A percentile compares a stretch with the other conserved stretches of the same genome.
phyloP scores from a whole-genome alignment of 92 coral and sea anemone species.

The Bergia sp. region DNA sequence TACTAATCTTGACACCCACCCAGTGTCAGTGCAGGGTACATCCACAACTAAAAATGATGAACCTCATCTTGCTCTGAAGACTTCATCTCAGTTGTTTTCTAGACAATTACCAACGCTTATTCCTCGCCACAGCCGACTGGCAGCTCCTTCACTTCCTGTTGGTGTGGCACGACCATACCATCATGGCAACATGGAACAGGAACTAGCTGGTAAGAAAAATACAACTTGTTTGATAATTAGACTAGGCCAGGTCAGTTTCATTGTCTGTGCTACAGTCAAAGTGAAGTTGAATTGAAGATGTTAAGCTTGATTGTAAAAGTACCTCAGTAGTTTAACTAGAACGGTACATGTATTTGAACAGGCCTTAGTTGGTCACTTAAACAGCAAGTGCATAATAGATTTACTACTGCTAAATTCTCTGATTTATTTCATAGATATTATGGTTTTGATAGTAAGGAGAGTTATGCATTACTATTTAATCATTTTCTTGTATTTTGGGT shows the following conservation, averaged over 20 bases:
- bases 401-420: too few species aligned
- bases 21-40: not conserved
- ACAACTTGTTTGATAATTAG: not conserved
- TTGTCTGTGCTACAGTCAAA: not conserved
- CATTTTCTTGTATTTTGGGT: too few species aligned
- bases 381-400: too few species aligned
- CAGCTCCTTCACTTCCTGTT: constrained; percentile 77
- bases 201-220: not conserved
- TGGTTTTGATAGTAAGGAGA: too few species aligned
- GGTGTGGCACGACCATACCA: constrained; percentile 92
- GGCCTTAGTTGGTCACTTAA: too few species aligned
- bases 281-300: not conserved
- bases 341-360: too few species aligned
- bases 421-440: too few species aligned
- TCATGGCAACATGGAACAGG: constrained; percentile 39
- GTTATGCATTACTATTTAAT: too few species aligned
- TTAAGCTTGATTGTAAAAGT: too few species aligned
- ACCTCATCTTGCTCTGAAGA: constrained; percentile 48
- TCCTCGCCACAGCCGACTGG: constrained; percentile 65
- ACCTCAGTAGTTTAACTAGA: too few species aligned
- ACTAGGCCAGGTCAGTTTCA: not conserved
- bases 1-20: not conserved
- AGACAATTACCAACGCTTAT: constrained; percentile 72
- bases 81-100: constrained; percentile 61
- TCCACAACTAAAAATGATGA: constrained; percentile 30